These are phyloP conservation scores for Xyrauchen texanus DNA, from an alignment of 2,113 vertebrate species.

Conservation along the genomic window DNA sequence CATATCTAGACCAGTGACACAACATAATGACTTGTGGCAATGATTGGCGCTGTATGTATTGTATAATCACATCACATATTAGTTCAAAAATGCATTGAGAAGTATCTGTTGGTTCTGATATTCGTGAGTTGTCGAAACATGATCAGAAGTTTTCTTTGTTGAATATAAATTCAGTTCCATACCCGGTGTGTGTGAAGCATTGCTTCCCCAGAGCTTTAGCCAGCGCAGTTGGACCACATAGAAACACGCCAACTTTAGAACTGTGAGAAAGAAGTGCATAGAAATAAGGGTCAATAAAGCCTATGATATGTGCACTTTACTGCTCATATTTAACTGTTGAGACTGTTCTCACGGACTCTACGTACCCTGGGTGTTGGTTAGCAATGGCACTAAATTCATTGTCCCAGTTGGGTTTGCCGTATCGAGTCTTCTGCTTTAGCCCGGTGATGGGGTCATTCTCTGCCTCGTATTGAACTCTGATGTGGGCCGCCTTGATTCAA, in stretches of 20 bases:
- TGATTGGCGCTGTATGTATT: too few species aligned
- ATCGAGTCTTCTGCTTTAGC: constrained; percentile 93
- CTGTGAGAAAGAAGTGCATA: constrained; percentile 58
- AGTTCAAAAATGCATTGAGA: too few species aligned
- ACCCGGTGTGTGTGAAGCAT: constrained; percentile 82
- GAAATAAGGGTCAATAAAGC: neutral
- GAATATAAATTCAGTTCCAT: constrained; percentile 94
- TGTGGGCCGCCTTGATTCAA: constrained; percentile 83
- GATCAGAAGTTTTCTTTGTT: constrained; percentile 96
- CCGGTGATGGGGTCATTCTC: constrained; percentile 97
- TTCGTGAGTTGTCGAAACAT: too few species aligned
- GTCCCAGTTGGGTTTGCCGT: constrained; percentile 97
- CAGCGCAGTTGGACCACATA: constrained; percentile 87
- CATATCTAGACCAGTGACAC: too few species aligned
- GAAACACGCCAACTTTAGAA: constrained; percentile 91
- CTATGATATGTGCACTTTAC: neutral
- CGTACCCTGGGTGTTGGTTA: constrained; percentile 82
- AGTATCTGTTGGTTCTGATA: too few species aligned
- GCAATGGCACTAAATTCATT: constrained; percentile 88
- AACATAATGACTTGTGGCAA: too few species aligned
- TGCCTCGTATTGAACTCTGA: constrained; percentile 87
- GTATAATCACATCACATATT: too few species aligned
- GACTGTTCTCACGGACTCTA: neutral
- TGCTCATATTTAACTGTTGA: neutral
- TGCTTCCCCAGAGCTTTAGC: constrained; percentile 87